A percentile compares a stretch with the other conserved stretches of the same genome.
Conservation (phyloP, 1,140 invertebrate genomes). For the Vollenhovia emeryi region DNA sequence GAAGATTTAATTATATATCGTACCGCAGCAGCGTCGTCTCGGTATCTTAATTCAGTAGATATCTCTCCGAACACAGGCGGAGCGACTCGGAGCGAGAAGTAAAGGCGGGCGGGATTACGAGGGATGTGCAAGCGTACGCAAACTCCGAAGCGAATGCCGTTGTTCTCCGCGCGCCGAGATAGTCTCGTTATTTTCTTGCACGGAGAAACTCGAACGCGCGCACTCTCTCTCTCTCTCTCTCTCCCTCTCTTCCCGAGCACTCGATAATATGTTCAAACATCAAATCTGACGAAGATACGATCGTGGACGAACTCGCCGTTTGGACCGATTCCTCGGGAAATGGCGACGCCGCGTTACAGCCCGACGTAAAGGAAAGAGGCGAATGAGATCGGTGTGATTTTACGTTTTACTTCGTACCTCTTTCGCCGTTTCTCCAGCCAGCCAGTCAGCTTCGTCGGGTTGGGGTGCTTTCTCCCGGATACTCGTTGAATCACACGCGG, state of each 20-base stretch:
- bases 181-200: constrained; percentile 33
- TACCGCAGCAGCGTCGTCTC: constrained; percentile 8
- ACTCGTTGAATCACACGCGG: constrained; percentile 17
- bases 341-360: constrained; percentile 24
- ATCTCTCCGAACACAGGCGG: constrained; percentile 22
- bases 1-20: constrained; percentile 57
- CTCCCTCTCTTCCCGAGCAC: not conserved
- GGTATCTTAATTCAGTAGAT: constrained; percentile 52
- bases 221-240: not conserved
- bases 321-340: constrained; percentile 33
- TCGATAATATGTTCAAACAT: constrained; percentile 31
- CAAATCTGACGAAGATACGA: constrained; percentile 22
- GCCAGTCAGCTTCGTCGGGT: not conserved
- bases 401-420: constrained; percentile 37
- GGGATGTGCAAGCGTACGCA: constrained; percentile 25
- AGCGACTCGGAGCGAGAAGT: constrained; percentile 24
- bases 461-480: constrained; percentile 9
- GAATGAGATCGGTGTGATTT: constrained; percentile 48
- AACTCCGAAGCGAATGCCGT: constrained; percentile 14
- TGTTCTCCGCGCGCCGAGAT: not conserved
- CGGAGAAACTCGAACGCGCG: not conserved
- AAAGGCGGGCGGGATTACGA: constrained; percentile 35
- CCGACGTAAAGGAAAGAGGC: constrained; percentile 12
- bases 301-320: constrained; percentile 4
- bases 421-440: constrained; percentile 1